These are phyloP conservation scores for Melanogrammus aeglefinus DNA, from an alignment of 2,797 vertebrate species.

Conservation along the genomic window DNA sequence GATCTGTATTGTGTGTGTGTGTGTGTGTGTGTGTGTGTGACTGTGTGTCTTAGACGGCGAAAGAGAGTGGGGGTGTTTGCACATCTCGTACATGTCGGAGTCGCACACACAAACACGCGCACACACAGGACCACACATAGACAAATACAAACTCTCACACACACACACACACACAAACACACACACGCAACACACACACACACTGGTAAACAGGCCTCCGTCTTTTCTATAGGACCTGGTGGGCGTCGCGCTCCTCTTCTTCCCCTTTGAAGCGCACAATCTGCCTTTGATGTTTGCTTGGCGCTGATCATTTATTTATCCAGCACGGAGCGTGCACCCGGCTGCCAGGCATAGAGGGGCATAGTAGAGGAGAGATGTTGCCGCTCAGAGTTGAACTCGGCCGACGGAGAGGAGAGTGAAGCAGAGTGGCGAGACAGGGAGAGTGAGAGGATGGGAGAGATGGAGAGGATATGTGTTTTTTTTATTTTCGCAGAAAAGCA, in stretches of 20 bases:
- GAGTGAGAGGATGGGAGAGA: too few relatives aligned
- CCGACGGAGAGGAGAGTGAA: background rate
- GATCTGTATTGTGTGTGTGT: constrained; percentile 10
- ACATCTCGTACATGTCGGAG: background rate
- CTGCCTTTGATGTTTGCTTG: constrained; percentile 75
- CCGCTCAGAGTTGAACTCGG: constrained; percentile 33
- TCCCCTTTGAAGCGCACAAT: constrained; percentile 69
- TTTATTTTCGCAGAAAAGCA: constrained; percentile 6
- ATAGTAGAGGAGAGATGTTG: background rate
- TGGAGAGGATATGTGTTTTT: background rate
- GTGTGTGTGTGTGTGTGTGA: constrained; percentile 25
- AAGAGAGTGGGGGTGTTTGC: background rate
- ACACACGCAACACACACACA: too few relatives aligned
- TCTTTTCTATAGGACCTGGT: constrained; percentile 46
- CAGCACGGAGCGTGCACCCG: constrained; percentile 44
- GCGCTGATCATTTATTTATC: constrained; percentile 77
- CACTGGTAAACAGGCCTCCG: constrained; percentile 33
- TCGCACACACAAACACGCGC: background rate
- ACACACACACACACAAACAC: background rate
- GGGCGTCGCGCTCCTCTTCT: constrained; percentile 55
- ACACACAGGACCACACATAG: background rate
- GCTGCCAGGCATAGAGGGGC: constrained; percentile 35
- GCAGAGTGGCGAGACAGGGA: background rate
- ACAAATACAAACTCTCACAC: background rate
- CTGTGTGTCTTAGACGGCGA: background rate